Conservation (phyloP, 1,140 invertebrate species). For the Probaryconus sp. region DNA sequence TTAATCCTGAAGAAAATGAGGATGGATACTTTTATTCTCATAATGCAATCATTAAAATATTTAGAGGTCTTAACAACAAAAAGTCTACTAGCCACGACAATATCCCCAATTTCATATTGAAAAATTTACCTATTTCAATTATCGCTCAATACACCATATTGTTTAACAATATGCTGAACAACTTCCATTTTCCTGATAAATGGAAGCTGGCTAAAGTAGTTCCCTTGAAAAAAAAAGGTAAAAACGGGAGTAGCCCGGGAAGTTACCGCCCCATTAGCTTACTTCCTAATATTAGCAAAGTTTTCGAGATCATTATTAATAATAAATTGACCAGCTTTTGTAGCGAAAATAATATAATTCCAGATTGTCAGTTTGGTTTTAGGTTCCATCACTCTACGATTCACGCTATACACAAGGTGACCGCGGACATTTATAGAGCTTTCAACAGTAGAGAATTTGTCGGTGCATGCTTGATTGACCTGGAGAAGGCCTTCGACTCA, state of each 20-base stretch:
- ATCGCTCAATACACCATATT: not conserved
- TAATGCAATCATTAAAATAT: not conserved
- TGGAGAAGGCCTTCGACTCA: too few species aligned
- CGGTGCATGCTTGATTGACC: not conserved
- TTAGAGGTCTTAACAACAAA: not conserved
- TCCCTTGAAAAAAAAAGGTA: slow-evolving; percentile 6
- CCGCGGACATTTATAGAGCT: not conserved
- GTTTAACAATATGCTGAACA: not conserved
- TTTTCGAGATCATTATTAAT: slow-evolving; percentile 18
- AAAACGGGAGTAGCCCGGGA: not conserved
- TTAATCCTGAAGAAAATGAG: too few species aligned
- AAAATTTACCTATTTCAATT: not conserved
- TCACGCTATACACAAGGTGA: not conserved
- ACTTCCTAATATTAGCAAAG: slow-evolving; percentile 4
- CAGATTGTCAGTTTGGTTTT: slow-evolving; percentile 10
- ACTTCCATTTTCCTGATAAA: slow-evolving; percentile 1
- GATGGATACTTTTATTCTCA: too few species aligned
- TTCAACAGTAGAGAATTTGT: not conserved
- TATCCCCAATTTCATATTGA: slow-evolving; percentile 5
- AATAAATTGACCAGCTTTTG: not conserved
- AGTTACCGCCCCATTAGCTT: slow-evolving; percentile 16
- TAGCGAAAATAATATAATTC: not conserved
- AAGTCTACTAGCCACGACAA: slow-evolving; percentile 1
- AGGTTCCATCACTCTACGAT: slow-evolving; percentile 1
- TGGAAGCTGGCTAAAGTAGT: slow-evolving; percentile 4